These are phyloP conservation scores for Genyomyrus donnyi DNA, from an alignment of 2,113 vertebrate species.

Conservation along the genomic window DNA sequence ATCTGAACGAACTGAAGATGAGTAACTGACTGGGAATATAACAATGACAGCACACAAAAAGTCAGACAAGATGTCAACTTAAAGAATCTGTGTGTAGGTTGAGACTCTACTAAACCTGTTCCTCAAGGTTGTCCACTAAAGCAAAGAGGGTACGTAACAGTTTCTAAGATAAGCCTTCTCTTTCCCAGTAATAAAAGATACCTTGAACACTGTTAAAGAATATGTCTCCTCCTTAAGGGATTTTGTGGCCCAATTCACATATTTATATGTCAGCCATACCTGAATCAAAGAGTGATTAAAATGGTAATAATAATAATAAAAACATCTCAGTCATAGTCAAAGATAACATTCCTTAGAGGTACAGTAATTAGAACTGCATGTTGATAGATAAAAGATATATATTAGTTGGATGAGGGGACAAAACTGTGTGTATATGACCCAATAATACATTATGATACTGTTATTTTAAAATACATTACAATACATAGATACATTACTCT, in stretches of 20 bases:
- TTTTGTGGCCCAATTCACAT: not conserved
- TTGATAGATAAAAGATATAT: not conserved
- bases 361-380: not conserved
- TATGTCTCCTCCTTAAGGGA: not conserved
- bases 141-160: slow-evolving; percentile 15
- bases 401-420: not conserved
- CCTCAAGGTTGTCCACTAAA: slow-evolving; percentile 17
- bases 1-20: not conserved
- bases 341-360: not conserved
- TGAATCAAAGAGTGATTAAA: not conserved
- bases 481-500: not conserved
- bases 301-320: not conserved
- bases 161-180: slow-evolving; percentile 24
- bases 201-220: slow-evolving; percentile 3
- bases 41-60: not conserved
- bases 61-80: not conserved
- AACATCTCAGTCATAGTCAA: not conserved
- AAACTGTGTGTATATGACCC: not conserved
- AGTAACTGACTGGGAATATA: not conserved
- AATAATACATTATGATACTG: not conserved
- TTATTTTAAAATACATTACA: not conserved
- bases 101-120: not conserved
- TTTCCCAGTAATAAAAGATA: slow-evolving; percentile 29
- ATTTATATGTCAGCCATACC: not conserved
- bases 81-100: not conserved